Evolutionary conservation across 2,888 invertebrate genomes (phyloP).

Genomic region (Tetranychus truncatus): DNA sequence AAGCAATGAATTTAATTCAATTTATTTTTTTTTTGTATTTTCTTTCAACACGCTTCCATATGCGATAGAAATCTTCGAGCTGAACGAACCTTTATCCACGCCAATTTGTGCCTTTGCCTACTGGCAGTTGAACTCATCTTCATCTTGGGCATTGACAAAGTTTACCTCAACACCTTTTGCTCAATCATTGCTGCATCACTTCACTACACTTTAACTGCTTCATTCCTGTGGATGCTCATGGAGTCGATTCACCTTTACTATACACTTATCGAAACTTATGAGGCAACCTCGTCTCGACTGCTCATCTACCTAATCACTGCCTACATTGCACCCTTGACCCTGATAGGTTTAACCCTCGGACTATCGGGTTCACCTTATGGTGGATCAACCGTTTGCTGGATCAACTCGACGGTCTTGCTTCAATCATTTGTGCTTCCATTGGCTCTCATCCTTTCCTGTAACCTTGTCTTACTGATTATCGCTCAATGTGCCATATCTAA

Average conservation of each 20-base stretch:
- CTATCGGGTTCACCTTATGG: background rate
- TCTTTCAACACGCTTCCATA: background rate
- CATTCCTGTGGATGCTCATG: constrained; percentile 88
- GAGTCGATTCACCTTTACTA: constrained; percentile 91
- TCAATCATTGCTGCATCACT: constrained; percentile 70
- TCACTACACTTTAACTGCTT: constrained; percentile 58
- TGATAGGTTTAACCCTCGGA: constrained; percentile 34
- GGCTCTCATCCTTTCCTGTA: constrained; percentile 60
- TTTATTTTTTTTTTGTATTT: background rate
- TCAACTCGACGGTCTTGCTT: background rate
- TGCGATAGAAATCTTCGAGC: constrained; percentile 43
- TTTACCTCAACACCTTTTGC: constrained; percentile 61
- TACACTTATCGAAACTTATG: constrained; percentile 81
- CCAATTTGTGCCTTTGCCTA: constrained; percentile 78
- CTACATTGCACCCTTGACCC: constrained; percentile 66
- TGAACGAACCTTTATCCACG: constrained; percentile 83
- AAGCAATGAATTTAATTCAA: background rate
- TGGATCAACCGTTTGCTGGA: background rate
- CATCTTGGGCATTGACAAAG: constrained; percentile 71
- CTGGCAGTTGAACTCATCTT: constrained; percentile 77
- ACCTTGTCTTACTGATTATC: constrained; percentile 67
- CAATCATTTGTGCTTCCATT: constrained; percentile 64
- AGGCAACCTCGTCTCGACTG: constrained; percentile 67
- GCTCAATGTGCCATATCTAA: constrained; percentile 36
- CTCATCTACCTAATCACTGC: constrained; percentile 77